Evolutionary conservation across 1,140 invertebrate genomes (phyloP).

Genomic region (Phthorimaea operculella): DNA sequence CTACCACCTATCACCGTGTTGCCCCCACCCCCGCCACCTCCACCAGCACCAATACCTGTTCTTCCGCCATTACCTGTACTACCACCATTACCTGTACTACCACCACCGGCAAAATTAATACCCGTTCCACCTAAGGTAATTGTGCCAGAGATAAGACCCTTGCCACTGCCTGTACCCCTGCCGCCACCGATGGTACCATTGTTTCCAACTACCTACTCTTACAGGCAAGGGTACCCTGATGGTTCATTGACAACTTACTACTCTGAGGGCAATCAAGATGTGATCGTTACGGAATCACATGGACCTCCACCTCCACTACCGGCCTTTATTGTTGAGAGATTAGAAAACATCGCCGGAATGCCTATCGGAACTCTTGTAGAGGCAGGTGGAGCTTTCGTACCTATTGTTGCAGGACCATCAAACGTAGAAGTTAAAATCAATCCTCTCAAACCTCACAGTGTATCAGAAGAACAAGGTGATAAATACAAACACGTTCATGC

Average conservation of each 20-base stretch:
- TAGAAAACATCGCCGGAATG: constrained; percentile 12
- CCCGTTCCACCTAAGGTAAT: background rate
- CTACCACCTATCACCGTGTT: background rate
- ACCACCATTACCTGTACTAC: background rate
- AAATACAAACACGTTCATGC: background rate
- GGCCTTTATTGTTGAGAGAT: constrained; percentile 14
- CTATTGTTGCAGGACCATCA: background rate
- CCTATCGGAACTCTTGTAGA: background rate
- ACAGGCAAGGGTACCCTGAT: constrained; percentile 18
- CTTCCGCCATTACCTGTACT: background rate
- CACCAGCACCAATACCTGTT: background rate
- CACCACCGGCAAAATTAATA: background rate
- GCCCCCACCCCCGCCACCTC: background rate
- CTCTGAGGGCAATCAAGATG: constrained; percentile 12
- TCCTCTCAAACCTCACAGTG: background rate
- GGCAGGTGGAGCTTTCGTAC: too few relatives aligned
- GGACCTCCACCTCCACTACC: constrained; percentile 10
- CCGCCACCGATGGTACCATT: background rate
- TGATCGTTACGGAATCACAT: constrained; percentile 13
- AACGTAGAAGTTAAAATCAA: background rate
- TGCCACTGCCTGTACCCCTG: background rate
- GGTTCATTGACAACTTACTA: constrained; percentile 13
- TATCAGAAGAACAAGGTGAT: background rate
- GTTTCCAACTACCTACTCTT: constrained; percentile 17
- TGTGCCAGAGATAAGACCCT: background rate